Conservation (phyloP, 2,888 invertebrate species). For the Molorchus minor region DNA sequence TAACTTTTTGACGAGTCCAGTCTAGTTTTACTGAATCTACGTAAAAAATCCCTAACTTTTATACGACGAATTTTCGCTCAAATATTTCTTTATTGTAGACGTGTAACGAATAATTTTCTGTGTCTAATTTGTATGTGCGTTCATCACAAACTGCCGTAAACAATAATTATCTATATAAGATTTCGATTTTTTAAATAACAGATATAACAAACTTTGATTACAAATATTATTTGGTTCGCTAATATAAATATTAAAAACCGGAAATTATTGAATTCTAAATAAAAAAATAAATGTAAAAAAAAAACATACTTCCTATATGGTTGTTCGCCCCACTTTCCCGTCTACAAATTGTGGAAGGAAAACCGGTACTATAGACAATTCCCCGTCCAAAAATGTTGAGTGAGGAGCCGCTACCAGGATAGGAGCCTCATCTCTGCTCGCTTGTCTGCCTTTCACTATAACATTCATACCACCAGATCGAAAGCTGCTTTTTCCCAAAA, state of each 20-base stretch:
- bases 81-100: too few species aligned
- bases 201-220: too few species aligned
- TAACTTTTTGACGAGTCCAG: too few species aligned
- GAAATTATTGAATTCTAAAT: background rate
- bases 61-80: too few species aligned
- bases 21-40: too few species aligned
- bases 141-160: too few species aligned
- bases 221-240: too few species aligned
- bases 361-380: constrained; percentile 82
- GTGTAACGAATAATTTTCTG: too few species aligned
- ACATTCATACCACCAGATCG: constrained; percentile 82
- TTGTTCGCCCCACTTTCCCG: constrained; percentile 82
- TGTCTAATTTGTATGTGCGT: too few species aligned
- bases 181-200: too few species aligned
- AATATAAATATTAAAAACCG: background rate
- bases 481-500: constrained; percentile 78
- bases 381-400: constrained; percentile 90
- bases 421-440: constrained; percentile 80
- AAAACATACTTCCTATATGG: constrained; percentile 85
- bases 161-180: too few species aligned
- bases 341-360: constrained; percentile 85
- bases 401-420: constrained; percentile 89
- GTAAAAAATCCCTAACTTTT: too few species aligned
- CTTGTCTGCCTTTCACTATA: constrained; percentile 79
- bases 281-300: constrained; percentile 7